Conservation (phyloP, 37 sponge, comb jelly and placozoan species). For the Corticium candelabrum region DNA sequence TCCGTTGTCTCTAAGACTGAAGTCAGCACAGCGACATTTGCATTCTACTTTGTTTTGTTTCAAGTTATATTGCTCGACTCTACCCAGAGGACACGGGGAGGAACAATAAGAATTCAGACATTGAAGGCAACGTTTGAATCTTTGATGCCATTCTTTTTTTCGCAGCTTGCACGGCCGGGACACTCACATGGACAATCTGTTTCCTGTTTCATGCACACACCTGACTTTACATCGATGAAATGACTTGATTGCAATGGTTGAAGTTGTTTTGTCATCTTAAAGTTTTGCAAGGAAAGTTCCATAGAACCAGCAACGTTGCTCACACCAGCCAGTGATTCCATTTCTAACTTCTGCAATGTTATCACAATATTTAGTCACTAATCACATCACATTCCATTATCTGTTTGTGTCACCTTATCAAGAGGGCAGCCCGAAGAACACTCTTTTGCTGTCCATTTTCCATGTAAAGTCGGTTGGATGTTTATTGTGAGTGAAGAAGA, state of each 20-base stretch:
- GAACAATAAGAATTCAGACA: background rate
- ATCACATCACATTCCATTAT: too few relatives aligned
- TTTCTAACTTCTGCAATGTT: too few relatives aligned
- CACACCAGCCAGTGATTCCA: too few relatives aligned
- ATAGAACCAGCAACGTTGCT: too few relatives aligned
- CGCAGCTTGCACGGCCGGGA: background rate
- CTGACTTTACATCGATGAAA: background rate
- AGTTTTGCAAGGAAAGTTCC: too few relatives aligned
- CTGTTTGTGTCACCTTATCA: too few relatives aligned
- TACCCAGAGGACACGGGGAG: background rate
- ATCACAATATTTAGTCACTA: too few relatives aligned
- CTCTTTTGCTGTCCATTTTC: too few relatives aligned
- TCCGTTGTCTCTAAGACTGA: background rate
- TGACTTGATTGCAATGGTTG: background rate
- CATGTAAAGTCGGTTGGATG: too few relatives aligned
- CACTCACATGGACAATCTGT: conserved; percentile 1
- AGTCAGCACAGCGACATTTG: background rate
- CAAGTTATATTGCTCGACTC: background rate
- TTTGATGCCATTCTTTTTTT: background rate
- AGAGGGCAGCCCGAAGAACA: too few relatives aligned
- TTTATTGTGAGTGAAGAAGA: too few relatives aligned
- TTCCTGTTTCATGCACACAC: background rate
- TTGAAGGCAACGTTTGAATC: background rate
- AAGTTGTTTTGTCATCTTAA: too few relatives aligned
- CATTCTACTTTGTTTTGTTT: background rate